Evolutionary conservation across 2,797 vertebrate species (phyloP), one percentile per base, ranked within the genome.

Genomic region (Emys orbicularis): DNA sequence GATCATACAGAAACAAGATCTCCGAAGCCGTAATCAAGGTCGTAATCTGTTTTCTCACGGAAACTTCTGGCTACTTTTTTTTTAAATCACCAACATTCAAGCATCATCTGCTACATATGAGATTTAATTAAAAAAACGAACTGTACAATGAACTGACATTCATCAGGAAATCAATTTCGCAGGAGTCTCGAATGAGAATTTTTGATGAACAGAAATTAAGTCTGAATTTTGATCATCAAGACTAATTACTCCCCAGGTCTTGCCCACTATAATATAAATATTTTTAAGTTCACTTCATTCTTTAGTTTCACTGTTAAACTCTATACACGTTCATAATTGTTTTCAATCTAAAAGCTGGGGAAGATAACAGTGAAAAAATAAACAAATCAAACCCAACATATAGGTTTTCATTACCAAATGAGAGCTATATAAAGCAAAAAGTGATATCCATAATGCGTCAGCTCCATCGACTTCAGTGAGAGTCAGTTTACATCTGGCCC

Each of bases 401-500:
- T 18, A 47, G 44, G 27, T 49, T 77, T 77, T 77, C 47, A 18
- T 18, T 47, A 15, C 27, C 44, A 77, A 49, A 47, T 49, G 44
- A 47, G 74, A 77, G 8, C 74, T 15, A 27, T 77, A 77, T 77
- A 77, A 77, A 77, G 74, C 74, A 49, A 77, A 29, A 76, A 77
- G 44, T 77, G 44, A 49, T 77, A 77, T 13, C 6, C 41, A 10
- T 31, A 49, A 29, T 49, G 44, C 2, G 8, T 82, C 74, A 93
- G 79, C 4, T 96, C 19, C 65, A 37, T 72, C 10, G 86, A 94
- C 81, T 81, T 90, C 61, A 2, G 81, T n/a, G 6, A 90, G 65
- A 90, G 61, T 56, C 59, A 74, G 31, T 92, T 91, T 81, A 81
- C 65, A 84, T 81, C 84, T 93, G 77, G 93, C 94, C 91, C 96